Conservation (phyloP, 2,113 vertebrate genomes). For the Colistium nudipinnis region DNA sequence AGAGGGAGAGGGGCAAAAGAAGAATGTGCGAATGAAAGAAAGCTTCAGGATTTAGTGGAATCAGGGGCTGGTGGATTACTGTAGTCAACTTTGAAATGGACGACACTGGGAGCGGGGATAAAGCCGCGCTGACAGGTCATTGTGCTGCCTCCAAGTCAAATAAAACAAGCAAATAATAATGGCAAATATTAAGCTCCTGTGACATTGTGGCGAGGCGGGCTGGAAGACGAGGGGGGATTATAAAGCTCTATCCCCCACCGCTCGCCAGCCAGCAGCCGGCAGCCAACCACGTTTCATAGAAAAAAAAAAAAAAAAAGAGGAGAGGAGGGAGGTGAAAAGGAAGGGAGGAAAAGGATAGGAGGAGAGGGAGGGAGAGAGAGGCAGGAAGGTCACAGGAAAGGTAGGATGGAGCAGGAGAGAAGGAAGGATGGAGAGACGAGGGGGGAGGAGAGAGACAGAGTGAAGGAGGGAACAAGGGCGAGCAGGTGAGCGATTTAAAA, state of each 20-base stretch:
- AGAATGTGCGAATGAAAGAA: constrained; percentile 68
- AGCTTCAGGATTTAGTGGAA: constrained; percentile 82
- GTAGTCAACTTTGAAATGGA: constrained; percentile 84
- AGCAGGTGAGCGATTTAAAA: constrained; percentile 45
- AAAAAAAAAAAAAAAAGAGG: constrained; percentile 44
- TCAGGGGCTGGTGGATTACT: constrained; percentile 81
- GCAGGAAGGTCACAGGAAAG: constrained; percentile 25
- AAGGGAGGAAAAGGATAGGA: constrained; percentile 12
- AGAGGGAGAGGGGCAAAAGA: constrained; percentile 23
- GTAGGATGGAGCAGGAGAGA: neutral
- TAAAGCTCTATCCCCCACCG: constrained; percentile 73
- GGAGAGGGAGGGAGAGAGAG: constrained; percentile 10
- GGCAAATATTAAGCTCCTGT: constrained; percentile 85
- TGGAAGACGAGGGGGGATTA: constrained; percentile 80
- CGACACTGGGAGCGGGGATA: constrained; percentile 80
- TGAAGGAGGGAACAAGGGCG: constrained; percentile 6
- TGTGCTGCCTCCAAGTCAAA: constrained; percentile 82
- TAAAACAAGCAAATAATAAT: constrained; percentile 87
- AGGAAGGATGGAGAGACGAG: neutral
- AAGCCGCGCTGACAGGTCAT: constrained; percentile 81
- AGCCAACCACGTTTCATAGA: constrained; percentile 64
- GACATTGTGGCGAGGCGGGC: constrained; percentile 80
- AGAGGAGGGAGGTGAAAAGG: constrained; percentile 13
- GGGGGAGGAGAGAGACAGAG: neutral
- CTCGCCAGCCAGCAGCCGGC: constrained; percentile 65